Conservation (phyloP, 2,888 invertebrate genomes). For the Hecatera dysodea region DNA sequence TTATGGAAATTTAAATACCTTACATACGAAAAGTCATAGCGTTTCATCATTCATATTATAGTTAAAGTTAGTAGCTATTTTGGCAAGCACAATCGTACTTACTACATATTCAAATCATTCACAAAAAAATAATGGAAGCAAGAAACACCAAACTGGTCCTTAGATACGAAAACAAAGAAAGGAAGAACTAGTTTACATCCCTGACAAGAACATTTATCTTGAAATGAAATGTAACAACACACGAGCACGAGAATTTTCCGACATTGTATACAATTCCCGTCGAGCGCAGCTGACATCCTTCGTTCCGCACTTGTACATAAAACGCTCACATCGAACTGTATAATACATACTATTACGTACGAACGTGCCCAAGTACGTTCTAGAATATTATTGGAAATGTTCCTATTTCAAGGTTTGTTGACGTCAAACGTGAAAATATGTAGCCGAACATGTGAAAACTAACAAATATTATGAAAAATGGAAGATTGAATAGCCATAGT, state of each 20-base stretch:
- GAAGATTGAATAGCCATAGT: neutral
- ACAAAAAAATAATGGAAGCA: neutral
- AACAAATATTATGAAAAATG: conserved; percentile 3
- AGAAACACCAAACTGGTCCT: conserved; percentile 5
- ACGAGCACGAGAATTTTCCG: conserved; percentile 9
- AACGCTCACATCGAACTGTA: conserved; percentile 4
- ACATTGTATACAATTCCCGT: conserved; percentile 24
- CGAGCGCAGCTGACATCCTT: conserved; percentile 36
- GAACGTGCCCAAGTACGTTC: conserved; percentile 16
- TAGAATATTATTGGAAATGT: conserved; percentile 35
- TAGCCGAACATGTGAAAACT: conserved; percentile 7
- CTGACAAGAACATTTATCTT: conserved; percentile 10
- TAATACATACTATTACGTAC: conserved; percentile 11
- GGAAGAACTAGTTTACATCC: neutral
- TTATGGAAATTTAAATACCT: neutral
- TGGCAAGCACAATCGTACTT: neutral
- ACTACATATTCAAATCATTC: neutral
- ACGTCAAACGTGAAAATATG: conserved; percentile 46
- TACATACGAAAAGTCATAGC: neutral
- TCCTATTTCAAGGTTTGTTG: conserved; percentile 38
- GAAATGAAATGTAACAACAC: conserved; percentile 10
- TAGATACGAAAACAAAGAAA: neutral
- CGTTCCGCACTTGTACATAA: conserved; percentile 23
- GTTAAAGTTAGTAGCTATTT: neutral
- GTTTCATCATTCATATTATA: neutral